These are phyloP conservation scores for Dipodomys stephensi DNA, from an alignment of 2,113 vertebrate species.

Conservation along the genomic window DNA sequence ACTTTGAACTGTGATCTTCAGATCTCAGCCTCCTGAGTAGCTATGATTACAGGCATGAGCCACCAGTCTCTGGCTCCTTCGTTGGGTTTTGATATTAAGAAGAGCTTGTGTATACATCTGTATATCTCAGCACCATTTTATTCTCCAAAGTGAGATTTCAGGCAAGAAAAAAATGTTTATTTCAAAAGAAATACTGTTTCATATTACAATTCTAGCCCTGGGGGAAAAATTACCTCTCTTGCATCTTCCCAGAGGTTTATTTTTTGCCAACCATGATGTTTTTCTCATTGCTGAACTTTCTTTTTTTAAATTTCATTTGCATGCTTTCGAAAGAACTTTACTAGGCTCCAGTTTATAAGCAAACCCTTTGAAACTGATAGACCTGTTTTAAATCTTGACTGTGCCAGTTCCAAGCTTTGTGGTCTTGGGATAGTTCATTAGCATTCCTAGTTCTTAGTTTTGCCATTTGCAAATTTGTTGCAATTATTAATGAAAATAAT, in stretches of 20 bases:
- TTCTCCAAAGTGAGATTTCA: background rate
- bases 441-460: constrained; percentile 43
- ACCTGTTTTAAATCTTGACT: background rate
- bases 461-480: constrained; percentile 8
- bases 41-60: no score
- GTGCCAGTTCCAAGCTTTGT: background rate
- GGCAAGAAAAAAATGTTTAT: background rate
- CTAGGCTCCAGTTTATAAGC: background rate
- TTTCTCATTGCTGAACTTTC: background rate
- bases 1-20: no score
- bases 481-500: constrained; percentile 42
- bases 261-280: constrained; percentile 26
- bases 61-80: no score
- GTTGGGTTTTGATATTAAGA: constrained; percentile 13
- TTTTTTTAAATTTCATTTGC: background rate
- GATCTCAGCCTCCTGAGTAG: no score
- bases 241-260: background rate
- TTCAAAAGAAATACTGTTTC: background rate
- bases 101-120: background rate
- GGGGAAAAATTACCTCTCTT: background rate
- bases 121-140: background rate
- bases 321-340: background rate
- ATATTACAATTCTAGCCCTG: background rate
- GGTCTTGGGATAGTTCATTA: background rate
- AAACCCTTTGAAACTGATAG: background rate